phyloP scores from a whole-genome alignment of 2,888 invertebrate species.

The Corythucha ciliata region DNA sequence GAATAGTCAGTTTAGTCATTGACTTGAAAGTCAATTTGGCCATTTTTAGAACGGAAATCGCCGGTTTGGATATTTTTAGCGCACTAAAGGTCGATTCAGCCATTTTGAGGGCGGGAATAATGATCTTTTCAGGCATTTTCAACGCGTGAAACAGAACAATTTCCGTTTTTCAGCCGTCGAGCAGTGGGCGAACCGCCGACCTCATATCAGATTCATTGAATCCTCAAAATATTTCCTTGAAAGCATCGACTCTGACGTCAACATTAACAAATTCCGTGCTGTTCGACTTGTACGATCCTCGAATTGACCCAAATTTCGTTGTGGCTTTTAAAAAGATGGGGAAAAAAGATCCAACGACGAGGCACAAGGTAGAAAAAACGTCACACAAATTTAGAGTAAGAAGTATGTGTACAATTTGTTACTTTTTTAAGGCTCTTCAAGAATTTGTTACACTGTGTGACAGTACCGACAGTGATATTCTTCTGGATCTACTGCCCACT shows the following conservation, averaged over 20 bases:
- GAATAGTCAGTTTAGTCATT: no score
- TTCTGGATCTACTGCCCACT: slow-evolving; percentile 62
- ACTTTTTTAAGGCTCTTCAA: slow-evolving; percentile 59
- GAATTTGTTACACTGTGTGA: slow-evolving; percentile 65
- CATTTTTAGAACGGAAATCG: no score
- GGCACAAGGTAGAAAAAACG: slow-evolving; percentile 58
- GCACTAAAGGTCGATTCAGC: no score
- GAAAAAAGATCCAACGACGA: slow-evolving; percentile 84
- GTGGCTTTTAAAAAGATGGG: slow-evolving; percentile 74
- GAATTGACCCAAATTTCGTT: slow-evolving; percentile 62
- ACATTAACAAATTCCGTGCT: slow-evolving; percentile 49
- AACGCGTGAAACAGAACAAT: background rate
- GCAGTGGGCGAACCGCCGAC: slow-evolving; percentile 81
- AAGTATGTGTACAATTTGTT: no score
- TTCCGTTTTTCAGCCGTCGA: slow-evolving; percentile 61
- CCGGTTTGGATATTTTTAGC: no score
- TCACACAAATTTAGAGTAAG: background rate
- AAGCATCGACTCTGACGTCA: slow-evolving; percentile 42
- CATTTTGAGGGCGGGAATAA: no score
- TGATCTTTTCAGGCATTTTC: no score
- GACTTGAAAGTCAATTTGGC: no score
- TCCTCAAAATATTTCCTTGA: slow-evolving; percentile 55
- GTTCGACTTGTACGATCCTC: slow-evolving; percentile 54
- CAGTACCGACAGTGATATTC: slow-evolving; percentile 53
- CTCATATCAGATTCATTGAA: slow-evolving; percentile 49